phyloP scores from a whole-genome alignment of 1,140 invertebrate species.

The Mylabris phalerata region DNA sequence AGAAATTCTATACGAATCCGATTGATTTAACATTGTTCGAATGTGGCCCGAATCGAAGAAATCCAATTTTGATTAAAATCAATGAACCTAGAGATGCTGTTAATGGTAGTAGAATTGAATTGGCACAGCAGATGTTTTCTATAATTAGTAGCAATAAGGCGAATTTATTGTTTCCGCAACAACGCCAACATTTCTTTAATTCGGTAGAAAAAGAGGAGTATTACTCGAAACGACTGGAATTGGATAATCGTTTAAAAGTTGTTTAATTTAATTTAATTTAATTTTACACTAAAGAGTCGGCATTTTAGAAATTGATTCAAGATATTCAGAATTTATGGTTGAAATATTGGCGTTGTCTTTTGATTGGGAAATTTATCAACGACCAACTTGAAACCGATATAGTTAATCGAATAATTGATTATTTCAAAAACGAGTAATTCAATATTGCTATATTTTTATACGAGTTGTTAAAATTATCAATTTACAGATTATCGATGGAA shows the following conservation, averaged over 20 bases:
- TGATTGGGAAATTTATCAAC: constrained; percentile 33
- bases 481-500: not conserved
- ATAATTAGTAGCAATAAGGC: constrained; percentile 20
- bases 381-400: constrained; percentile 16
- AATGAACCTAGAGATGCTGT: constrained; percentile 20
- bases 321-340: constrained; percentile 33
- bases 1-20: constrained; percentile 20
- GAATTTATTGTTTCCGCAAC: constrained; percentile 3
- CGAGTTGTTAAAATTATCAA: too few relatives aligned
- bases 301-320: constrained; percentile 26
- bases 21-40: constrained; percentile 29
- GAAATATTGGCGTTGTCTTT: constrained; percentile 32
- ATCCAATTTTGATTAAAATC: constrained; percentile 26
- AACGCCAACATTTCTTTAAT: constrained; percentile 17
- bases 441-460: too few relatives aligned
- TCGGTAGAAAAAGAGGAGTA: constrained; percentile 19
- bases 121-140: constrained; percentile 12
- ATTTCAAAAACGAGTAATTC: constrained; percentile 8
- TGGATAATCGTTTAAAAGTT: constrained; percentile 24
- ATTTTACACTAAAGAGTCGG: constrained; percentile 1
- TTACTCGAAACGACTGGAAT: constrained; percentile 1
- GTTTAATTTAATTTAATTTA: not conserved
- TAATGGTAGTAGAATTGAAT: constrained; percentile 5
- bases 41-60: constrained; percentile 22
- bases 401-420: constrained; percentile 14